These are phyloP conservation scores for Synanthedon formicaeformis DNA, from an alignment of 2,888 invertebrate species.

Conservation along the genomic window DNA sequence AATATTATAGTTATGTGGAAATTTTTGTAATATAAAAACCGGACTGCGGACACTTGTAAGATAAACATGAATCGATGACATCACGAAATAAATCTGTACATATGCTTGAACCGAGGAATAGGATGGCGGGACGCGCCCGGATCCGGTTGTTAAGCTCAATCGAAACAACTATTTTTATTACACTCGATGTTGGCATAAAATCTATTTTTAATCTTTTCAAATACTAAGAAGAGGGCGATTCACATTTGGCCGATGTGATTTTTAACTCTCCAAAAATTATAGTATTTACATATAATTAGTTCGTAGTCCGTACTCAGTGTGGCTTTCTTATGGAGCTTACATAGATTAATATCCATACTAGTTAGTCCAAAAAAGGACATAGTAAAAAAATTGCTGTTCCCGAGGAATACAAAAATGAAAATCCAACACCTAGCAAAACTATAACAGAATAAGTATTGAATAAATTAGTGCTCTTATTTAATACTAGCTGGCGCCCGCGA, in stretches of 20 bases:
- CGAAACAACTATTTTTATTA: conserved; percentile 61
- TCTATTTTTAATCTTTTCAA: conserved; percentile 29
- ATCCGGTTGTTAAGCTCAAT: conserved; percentile 58
- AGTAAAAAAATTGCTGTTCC: too few relatives aligned
- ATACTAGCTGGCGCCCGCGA: too few relatives aligned
- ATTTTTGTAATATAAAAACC: background rate
- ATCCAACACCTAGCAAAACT: too few relatives aligned
- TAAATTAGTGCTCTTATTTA: too few relatives aligned
- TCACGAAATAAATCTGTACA: conserved; percentile 54
- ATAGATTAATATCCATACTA: too few relatives aligned
- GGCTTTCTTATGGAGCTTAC: too few relatives aligned
- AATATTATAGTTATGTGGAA: background rate
- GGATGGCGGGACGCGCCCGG: conserved; percentile 47
- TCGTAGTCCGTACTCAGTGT: too few relatives aligned
- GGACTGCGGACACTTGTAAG: conserved; percentile 1
- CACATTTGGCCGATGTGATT: conserved; percentile 6
- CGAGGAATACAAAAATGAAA: too few relatives aligned
- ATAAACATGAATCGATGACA: conserved; percentile 45
- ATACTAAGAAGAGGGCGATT: conserved; percentile 11
- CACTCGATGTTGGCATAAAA: conserved; percentile 38
- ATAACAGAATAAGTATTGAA: too few relatives aligned
- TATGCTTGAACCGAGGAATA: conserved; percentile 25
- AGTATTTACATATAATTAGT: too few relatives aligned
- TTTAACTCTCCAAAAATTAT: conserved; percentile 1
- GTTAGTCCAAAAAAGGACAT: too few relatives aligned